phyloP scores from a whole-genome alignment of 2,888 invertebrate genomes.

The Philhelius pedissequus region DNA sequence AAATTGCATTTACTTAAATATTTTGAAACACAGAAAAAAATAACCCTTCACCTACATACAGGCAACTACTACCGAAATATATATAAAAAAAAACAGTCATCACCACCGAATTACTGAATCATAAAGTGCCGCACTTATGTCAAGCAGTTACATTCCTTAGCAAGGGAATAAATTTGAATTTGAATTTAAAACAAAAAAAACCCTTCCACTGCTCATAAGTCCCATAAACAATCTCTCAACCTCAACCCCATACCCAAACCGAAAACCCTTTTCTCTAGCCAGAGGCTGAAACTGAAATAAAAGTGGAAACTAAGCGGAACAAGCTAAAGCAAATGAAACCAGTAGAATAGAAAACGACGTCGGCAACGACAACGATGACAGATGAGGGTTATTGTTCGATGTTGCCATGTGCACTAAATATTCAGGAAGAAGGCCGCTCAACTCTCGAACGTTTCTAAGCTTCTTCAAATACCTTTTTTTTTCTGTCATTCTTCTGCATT shows the following conservation, averaged over 20 bases:
- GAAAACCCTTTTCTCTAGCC: not conserved
- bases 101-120: slow-evolving; percentile 52
- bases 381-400: slow-evolving; percentile 63
- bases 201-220: not conserved
- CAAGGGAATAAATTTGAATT: slow-evolving; percentile 50
- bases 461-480: slow-evolving; percentile 41
- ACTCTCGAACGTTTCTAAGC: slow-evolving; percentile 63
- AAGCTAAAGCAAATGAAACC: slow-evolving; percentile 19
- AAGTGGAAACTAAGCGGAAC: slow-evolving; percentile 3
- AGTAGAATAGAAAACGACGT: slow-evolving; percentile 22
- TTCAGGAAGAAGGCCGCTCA: slow-evolving; percentile 64
- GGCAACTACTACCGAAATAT: not conserved
- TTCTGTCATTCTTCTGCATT: slow-evolving; percentile 17
- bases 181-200: no score
- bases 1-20: not conserved
- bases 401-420: slow-evolving; percentile 68
- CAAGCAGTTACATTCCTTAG: slow-evolving; percentile 39
- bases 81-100: slow-evolving; percentile 48
- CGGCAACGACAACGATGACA: slow-evolving; percentile 22
- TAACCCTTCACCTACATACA: slow-evolving; percentile 25
- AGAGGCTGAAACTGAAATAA: not conserved
- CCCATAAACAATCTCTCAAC: not conserved
- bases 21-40: not conserved
- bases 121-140: slow-evolving; percentile 49
- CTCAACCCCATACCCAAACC: not conserved